These are phyloP conservation scores for Lerema accius DNA, from an alignment of 1,140 invertebrate species.

Conservation along the genomic window DNA sequence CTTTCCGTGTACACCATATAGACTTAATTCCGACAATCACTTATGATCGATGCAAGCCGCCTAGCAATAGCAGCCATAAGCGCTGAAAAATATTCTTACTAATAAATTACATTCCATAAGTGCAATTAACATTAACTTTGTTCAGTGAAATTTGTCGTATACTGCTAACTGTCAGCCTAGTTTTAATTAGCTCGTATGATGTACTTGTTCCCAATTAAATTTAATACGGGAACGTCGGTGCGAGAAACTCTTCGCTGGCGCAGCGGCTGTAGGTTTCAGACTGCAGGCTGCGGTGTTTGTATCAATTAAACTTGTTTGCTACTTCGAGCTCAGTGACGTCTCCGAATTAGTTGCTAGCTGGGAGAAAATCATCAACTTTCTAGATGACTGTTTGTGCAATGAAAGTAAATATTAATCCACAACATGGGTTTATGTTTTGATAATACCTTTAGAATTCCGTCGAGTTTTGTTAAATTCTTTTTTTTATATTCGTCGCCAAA, in stretches of 20 bases:
- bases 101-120: neutral
- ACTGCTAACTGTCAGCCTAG: neutral
- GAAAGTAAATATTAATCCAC: too few species aligned
- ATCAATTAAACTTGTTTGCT: neutral
- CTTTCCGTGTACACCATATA: too few species aligned
- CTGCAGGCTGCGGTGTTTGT: neutral
- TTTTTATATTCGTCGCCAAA: too few species aligned
- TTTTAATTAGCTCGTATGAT: constrained; percentile 18
- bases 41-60: too few species aligned
- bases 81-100: too few species aligned
- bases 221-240: neutral
- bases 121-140: neutral
- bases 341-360: neutral
- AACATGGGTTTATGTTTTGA: too few species aligned
- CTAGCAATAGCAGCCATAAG: too few species aligned
- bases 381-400: neutral
- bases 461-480: too few species aligned
- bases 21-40: too few species aligned
- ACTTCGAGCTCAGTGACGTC: neutral
- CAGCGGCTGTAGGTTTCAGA: neutral
- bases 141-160: neutral
- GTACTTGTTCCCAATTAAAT: constrained; percentile 8
- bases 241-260: neutral
- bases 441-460: too few species aligned
- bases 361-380: neutral